Evolutionary conservation across 2,888 invertebrate species (phyloP), one percentile per base, ranked within the genome.

Genomic region (Brachylomia viminalis): DNA sequence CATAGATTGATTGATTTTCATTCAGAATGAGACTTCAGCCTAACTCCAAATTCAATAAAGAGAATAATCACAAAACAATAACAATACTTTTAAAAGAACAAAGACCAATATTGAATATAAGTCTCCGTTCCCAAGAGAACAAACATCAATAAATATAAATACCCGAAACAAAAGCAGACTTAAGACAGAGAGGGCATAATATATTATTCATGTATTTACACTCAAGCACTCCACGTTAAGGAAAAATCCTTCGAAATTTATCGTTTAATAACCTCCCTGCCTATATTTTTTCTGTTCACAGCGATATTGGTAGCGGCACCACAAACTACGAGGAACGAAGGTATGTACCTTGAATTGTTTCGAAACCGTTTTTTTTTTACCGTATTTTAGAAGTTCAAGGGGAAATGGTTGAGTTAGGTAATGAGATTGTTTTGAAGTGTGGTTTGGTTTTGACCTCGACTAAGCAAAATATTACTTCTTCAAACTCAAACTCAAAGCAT

Each of bases 241-340:
- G 79, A 82, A 82, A 79, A 84, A 80, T 84, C 77, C 72, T 65
- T 42, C 62, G 62, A 82, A 84, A 85, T 84, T 82, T 82, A 85
- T 85, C 70, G 80, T 75, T 76, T 79, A 75, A 82, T 77, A 75
- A 77, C 77, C 70, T 77, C 52, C 65, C 56, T 54, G 27, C 38
- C 65, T 79, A 75, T 80, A 75, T 74, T 80, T 77, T 84, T 72
- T n/a, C 62, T 17, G 42, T 74, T 74, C 72, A 61, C 15, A 65
- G n/a, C 49, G 54, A 33, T 80, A 74, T 77, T 72, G 73, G 71
- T 71, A 45, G n/a, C 66, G 49, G 33, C 38, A 33, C 58, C 80
- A 67, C 54, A 65, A 69, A 82, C 72, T 69, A 58, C 47, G 38
- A 59, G 20, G 13, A 45, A 45, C 13, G 42, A 8, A 13, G 49